phyloP scores from a whole-genome alignment of 1,140 invertebrate species.

The Microplitis demolitor region DNA sequence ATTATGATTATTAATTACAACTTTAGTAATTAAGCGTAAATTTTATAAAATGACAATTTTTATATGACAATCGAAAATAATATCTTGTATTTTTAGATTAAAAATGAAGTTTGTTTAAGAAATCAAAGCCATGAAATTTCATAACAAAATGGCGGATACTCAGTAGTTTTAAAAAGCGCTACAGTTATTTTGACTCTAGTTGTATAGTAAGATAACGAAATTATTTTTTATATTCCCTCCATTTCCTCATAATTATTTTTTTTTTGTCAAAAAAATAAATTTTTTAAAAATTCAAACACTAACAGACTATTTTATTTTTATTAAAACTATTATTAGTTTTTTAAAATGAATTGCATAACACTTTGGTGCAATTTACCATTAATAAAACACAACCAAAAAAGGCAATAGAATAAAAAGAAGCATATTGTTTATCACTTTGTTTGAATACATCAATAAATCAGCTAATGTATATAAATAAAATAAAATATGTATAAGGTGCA shows the following conservation, averaged over 20 bases:
- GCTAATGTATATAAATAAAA: slow-evolving; percentile 53
- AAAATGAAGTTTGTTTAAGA: too few species aligned
- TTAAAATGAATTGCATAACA: slow-evolving; percentile 21
- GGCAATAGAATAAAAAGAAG: slow-evolving; percentile 43
- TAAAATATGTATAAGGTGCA: slow-evolving; percentile 56
- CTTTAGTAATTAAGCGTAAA: too few species aligned
- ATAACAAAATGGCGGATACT: too few species aligned
- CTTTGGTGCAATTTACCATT: slow-evolving; percentile 40
- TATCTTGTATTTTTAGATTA: too few species aligned
- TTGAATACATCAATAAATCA: slow-evolving; percentile 36
- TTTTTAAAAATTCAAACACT: too few species aligned
- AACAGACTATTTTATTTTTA: too few species aligned
- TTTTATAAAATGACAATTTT: too few species aligned
- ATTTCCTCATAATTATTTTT: slow-evolving; percentile 4
- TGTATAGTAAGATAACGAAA: background rate
- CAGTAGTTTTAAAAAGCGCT: too few species aligned
- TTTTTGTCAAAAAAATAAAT: background rate
- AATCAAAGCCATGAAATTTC: too few species aligned
- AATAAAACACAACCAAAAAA: slow-evolving; percentile 6
- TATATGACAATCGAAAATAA: too few species aligned
- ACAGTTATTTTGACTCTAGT: too few species aligned
- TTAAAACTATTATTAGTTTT: background rate
- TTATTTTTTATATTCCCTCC: background rate
- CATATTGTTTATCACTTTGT: slow-evolving; percentile 33
- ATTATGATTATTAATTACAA: too few species aligned